A percentile compares a stretch with the other conserved stretches of the same genome.
These are phyloP conservation scores for Agraylea sexmaculata DNA, from an alignment of 1,140 invertebrate genomes.

Conservation along the genomic window DNA sequence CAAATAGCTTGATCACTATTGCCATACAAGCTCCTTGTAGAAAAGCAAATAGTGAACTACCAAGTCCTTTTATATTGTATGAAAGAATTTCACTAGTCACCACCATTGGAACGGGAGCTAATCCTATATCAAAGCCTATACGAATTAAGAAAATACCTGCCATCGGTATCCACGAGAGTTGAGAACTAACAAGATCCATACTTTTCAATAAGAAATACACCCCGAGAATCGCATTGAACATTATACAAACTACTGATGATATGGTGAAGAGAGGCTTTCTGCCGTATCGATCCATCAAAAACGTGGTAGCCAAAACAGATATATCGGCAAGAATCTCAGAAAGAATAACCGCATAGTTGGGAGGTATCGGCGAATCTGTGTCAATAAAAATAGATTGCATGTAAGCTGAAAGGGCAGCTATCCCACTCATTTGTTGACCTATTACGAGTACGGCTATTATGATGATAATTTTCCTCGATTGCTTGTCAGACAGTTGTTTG, in stretches of 20 bases:
- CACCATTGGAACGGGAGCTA: slow-evolving; percentile 17
- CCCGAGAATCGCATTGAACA: slow-evolving; percentile 13
- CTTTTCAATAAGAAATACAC: slow-evolving; percentile 12
- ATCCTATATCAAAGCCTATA: slow-evolving; percentile 18
- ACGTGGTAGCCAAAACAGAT: slow-evolving; percentile 11
- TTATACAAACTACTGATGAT: slow-evolving; percentile 14
- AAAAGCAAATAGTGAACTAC: slow-evolving; percentile 17
- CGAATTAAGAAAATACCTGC: slow-evolving; percentile 14
- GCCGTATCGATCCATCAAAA: slow-evolving; percentile 15
- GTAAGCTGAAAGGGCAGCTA: slow-evolving; percentile 14
- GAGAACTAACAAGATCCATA: slow-evolving; percentile 3
- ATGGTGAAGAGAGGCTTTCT: slow-evolving; percentile 17
- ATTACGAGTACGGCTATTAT: slow-evolving; percentile 17
- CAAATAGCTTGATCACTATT: slow-evolving; percentile 14
- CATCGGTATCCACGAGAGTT: slow-evolving; percentile 17
- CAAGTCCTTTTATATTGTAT: slow-evolving; percentile 18
- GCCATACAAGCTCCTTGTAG: slow-evolving; percentile 17
- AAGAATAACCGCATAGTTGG: slow-evolving; percentile 14
- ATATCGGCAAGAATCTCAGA: slow-evolving; percentile 14
- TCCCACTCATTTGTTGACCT: slow-evolving; percentile 17
- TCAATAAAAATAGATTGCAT: slow-evolving; percentile 19
- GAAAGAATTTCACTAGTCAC: slow-evolving; percentile 20
- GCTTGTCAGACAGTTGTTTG: slow-evolving; percentile 12
- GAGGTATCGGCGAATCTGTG: slow-evolving; percentile 10
- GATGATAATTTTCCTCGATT: slow-evolving; percentile 17